Percentiles rank a stretch among this genome's conserved stretches.
These are phyloP conservation scores for Hemistola chrysoprasaria DNA, from an alignment of 2,888 invertebrate genomes.

Conservation along the genomic window DNA sequence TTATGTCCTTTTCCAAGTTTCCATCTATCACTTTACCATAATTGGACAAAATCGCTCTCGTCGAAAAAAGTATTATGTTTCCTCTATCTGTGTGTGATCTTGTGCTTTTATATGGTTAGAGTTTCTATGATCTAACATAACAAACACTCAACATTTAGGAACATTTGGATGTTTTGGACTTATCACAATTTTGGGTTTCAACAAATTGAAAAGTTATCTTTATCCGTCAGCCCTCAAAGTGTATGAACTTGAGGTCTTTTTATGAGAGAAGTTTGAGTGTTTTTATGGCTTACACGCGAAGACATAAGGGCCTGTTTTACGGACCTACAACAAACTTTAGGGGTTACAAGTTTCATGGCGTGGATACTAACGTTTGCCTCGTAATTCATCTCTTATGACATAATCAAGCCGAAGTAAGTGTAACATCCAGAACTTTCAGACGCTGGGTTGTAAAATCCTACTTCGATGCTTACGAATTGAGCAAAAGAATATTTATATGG, in stretches of 20 bases:
- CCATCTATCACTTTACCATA: too few relatives aligned
- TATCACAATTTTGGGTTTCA: constrained; percentile 7
- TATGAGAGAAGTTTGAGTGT: constrained; percentile 29
- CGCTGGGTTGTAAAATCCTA: constrained; percentile 22
- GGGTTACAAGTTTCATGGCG: constrained; percentile 26
- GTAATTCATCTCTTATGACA: constrained; percentile 24
- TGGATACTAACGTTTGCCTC: constrained; percentile 22
- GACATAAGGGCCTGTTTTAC: constrained; percentile 30
- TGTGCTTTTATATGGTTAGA: too few relatives aligned
- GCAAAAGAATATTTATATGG: neutral
- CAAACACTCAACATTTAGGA: too few relatives aligned
- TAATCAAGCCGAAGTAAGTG: constrained; percentile 23
- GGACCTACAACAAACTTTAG: constrained; percentile 29
- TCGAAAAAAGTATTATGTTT: too few relatives aligned
- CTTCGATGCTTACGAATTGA: too few relatives aligned
- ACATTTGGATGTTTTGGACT: constrained; percentile 2
- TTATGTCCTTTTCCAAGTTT: too few relatives aligned
- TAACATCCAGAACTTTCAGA: constrained; percentile 16
- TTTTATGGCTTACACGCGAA: constrained; percentile 28
- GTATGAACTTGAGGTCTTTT: constrained; percentile 24
- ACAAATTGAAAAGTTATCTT: constrained; percentile 22
- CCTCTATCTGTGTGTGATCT: too few relatives aligned
- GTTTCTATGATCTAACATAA: too few relatives aligned
- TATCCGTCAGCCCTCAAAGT: constrained; percentile 15
- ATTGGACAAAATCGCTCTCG: too few relatives aligned